Conservation (phyloP, 2,113 vertebrate species). For the Peromyscus californicus region DNA sequence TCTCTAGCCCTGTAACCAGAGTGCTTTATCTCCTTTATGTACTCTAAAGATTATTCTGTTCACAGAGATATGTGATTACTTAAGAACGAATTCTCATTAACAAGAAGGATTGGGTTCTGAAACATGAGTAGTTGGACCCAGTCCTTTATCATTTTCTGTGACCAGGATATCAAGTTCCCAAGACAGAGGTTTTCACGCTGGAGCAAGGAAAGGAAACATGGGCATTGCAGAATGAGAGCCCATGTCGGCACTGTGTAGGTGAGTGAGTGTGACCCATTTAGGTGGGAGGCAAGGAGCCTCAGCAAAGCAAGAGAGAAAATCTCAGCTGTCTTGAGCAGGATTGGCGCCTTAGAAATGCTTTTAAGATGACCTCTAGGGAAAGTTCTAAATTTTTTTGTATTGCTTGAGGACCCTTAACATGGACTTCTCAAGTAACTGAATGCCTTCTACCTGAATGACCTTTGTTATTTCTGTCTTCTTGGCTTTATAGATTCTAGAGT, state of each 20-base stretch:
- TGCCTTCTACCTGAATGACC: background rate
- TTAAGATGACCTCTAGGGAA: constrained; percentile 7
- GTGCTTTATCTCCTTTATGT: background rate
- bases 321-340: background rate
- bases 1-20: background rate
- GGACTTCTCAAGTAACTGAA: background rate
- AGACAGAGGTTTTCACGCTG: constrained; percentile 58
- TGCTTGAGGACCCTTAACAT: background rate
- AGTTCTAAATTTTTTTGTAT: background rate
- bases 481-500: background rate
- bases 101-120: background rate
- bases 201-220: constrained; percentile 51
- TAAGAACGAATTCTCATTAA: background rate
- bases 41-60: constrained; percentile 15
- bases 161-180: constrained; percentile 66
- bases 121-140: background rate
- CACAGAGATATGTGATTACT: background rate
- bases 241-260: constrained; percentile 47
- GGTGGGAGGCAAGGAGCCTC: background rate
- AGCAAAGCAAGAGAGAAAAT: background rate
- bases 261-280: background rate
- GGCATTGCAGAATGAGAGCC: background rate
- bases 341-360: background rate
- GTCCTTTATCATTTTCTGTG: constrained; percentile 22
- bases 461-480: constrained; percentile 7